Base-by-base conservation (phyloP, 2,797 vertebrate species). In the Gymnocypris eckloni region DNA sequence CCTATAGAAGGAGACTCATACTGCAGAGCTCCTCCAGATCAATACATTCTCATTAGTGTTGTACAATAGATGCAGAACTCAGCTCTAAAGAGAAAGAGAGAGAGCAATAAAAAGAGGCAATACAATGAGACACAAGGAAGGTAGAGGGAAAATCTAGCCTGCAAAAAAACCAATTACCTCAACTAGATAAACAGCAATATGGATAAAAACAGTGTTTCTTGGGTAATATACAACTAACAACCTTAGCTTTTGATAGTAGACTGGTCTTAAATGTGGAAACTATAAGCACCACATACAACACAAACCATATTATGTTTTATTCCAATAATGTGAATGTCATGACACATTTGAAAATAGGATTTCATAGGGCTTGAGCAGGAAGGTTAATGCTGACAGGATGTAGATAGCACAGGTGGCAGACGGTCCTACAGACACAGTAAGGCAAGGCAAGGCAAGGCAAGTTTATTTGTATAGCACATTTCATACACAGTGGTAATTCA, bases 41-140 rank as follows among this genome's bases (percentile, higher is more conserved):
- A 93, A 94, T 95, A 95, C 88, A 89, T 86, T 88, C 88, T 95
- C 92, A 94, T 95, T 94, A 94, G 91, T 86, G 87, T 87, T 92
- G 90, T 81, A 90, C 86, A 93, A 90, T 90, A 92, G 89, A 88
- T 79, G 86, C 72, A 84, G 80, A 78, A 61, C 28, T 70, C 52
- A 79, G 77, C 73, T 80, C 48, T 64, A 69, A 33, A 61, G 39
- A 87, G 78, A 79, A 81, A 56, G 54, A 67, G 61, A 73, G 61
- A 79, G 16, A 3, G 56, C 61, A 54, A 37, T n/a, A 72, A 56
- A 70, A 45, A 76, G 7, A 33, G 9, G 20, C 11, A 48, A 78
- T 50, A 70, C 61, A 69, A 25, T 48, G 48, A 71, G 64, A 54
- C 6, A 39, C 15, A 82, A 52, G 20, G 54, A 25, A 50, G 28